Base-by-base conservation (phyloP, 2,113 vertebrate species). In the Myodes glareolus region DNA sequence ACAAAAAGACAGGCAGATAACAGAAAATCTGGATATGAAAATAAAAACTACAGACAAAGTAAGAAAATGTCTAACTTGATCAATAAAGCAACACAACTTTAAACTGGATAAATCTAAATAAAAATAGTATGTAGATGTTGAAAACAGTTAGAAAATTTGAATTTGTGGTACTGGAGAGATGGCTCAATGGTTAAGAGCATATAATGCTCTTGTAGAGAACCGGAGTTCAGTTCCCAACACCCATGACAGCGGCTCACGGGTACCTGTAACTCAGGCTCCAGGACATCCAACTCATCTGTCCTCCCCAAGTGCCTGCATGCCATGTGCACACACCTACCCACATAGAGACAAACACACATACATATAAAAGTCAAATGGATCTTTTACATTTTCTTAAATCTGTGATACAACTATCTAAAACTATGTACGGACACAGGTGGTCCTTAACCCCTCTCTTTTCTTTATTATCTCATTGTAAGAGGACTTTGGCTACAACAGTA, bases 51-150 rank as follows among this genome's bases (percentile, higher is more conserved):
- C 23, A 75, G 67, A 75, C 39, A 87, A 67, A 67, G 1, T 47
- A 82, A 75, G 91, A 19, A 93, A 97, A 92, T 58, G 17, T 77
- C 86, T 88, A 84, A 39, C 27, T 52, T 89, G 70, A 73, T 45
- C 45, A 92, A 45, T 61, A 91, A 93, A 95, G 31, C 58, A 94
- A 65, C 33, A 36, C 17, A 70, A 63, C 47, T 94, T 96, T 92
- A 94, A 91, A 85, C 16, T 85, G 17, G 31, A 84, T 92, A 96
- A 92, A 63, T 52, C 58, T 90, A 87, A 93, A 73, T 72, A 77
- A 91, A 80, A 17, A 58, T 19, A 50, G 50, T 42, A 84, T 33
- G 9, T 33, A 90, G 14, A 67, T 31, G 92, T 0, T 92, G 47
- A 86, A 87, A 96, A 87, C 2, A 70, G 61, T 76, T 94, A 50